Base-by-base conservation (phyloP, 1,140 invertebrate species). In the Scaptomyza graminum region DNA sequence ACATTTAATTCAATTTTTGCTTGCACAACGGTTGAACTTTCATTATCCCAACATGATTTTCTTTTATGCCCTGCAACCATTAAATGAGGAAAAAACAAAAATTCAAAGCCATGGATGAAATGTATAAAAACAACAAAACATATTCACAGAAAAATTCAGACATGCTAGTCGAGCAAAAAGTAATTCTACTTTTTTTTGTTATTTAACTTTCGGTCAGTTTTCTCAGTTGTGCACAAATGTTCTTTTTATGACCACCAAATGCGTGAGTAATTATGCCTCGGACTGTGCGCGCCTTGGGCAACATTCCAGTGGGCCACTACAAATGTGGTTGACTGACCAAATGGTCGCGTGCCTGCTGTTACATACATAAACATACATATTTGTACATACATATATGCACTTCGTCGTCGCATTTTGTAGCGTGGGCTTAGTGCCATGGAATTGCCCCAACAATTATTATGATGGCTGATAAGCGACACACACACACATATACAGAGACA, bases 371-470 rank as follows among this genome's bases (percentile, higher is more conserved):
- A 34, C 5, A 15, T 18, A 51, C n/a, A n/a, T n/a, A n/a, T n/a
- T n/a, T n/a, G 16, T 44, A 28, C 34, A 11, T 16, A 2, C 22
- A 31, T 43, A 3, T 15, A 12, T 41, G 9, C 34, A 18, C 46
- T 50, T 31, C 28, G 44, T 41, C 28, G 34, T 57, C 46, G 47
- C 43, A 65, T 57, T 43, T 49, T 25, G 49, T 57, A 56, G 52
- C 52, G 59, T 63, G 65, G 51, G 57, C 63, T 82, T 77, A 82
- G 79, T 77, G 65, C 55, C 74, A 64, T 69, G 47, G 79, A 82
- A 82, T 82, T 77, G 74, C 74, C 79, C 65, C 79, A 82, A 77
- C 79, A 82, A 82, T 82, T 82, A 82, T 82, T 82, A 82, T 82
- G 76, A 82, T 82, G 74, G 74, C 74, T 81, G 60, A 74, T 80